These are phyloP conservation scores for Carterocephalus palaemon DNA, from an alignment of 2,888 invertebrate species.

Conservation along the genomic window DNA sequence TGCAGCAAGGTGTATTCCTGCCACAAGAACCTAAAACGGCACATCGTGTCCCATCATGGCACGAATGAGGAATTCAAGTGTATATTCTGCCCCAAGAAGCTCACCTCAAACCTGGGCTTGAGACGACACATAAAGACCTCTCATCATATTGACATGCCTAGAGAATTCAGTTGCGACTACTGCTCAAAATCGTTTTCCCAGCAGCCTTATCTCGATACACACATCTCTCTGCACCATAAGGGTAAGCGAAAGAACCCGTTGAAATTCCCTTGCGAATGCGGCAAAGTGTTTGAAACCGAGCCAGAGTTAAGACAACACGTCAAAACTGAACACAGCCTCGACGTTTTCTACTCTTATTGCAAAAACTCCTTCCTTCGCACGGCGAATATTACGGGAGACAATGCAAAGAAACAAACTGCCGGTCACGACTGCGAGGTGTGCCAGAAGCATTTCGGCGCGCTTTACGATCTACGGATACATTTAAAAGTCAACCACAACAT, in stretches of 20 bases:
- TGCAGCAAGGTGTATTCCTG: conserved; percentile 57
- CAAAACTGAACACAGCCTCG: conserved; percentile 53
- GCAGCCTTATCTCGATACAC: conserved; percentile 39
- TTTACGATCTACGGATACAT: conserved; percentile 57
- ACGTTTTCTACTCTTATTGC: conserved; percentile 58
- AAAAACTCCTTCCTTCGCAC: conserved; percentile 45
- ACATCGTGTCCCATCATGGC: conserved; percentile 55
- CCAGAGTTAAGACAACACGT: conserved; percentile 49
- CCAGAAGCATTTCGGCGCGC: conserved; percentile 39
- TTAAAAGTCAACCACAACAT: conserved; percentile 51
- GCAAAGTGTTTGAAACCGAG: conserved; percentile 49
- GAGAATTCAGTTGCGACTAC: conserved; percentile 35
- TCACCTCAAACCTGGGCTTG: conserved; percentile 59
- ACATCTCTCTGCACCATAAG: conserved; percentile 34
- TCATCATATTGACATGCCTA: conserved; percentile 42
- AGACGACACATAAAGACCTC: conserved; percentile 45
- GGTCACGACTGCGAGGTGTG: conserved; percentile 58
- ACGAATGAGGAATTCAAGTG: conserved; percentile 51
- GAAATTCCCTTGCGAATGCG: conserved; percentile 46
- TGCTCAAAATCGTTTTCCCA: conserved; percentile 39
- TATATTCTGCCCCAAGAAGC: conserved; percentile 57
- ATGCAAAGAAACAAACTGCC: conserved; percentile 24
- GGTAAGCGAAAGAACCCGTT: conserved; percentile 22
- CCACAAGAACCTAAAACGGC: conserved; percentile 53
- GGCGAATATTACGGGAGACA: not conserved